Conservation (phyloP, 2,888 invertebrate species). For the Rhingia campestris region DNA sequence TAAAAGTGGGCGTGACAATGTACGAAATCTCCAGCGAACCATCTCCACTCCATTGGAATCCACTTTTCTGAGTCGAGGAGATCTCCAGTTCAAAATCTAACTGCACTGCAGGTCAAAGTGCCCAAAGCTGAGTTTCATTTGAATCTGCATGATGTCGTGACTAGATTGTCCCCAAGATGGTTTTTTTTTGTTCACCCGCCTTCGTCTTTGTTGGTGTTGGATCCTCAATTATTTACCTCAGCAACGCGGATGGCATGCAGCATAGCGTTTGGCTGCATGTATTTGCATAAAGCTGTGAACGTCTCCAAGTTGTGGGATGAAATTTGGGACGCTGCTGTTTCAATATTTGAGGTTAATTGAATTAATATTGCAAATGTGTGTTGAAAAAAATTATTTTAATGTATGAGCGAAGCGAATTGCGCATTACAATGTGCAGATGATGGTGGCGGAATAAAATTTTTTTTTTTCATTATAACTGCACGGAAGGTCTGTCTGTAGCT, state of each 20-base stretch:
- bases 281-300: conserved; percentile 33
- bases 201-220: background rate
- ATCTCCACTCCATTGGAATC: conserved; percentile 48
- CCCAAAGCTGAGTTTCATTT: conserved; percentile 38
- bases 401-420: no score
- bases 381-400: background rate
- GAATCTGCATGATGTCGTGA: conserved; percentile 53
- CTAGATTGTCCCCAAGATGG: conserved; percentile 58
- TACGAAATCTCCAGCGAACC: conserved; percentile 13
- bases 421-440: no score
- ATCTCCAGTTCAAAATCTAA: conserved; percentile 57
- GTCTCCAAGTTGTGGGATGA: background rate
- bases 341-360: conserved; percentile 49
- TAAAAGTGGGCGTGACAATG: conserved; percentile 44
- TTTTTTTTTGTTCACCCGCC: conserved; percentile 2
- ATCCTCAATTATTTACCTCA: background rate
- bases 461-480: no score
- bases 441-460: no score
- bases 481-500: no score
- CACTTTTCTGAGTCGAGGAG: conserved; percentile 28
- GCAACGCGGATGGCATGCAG: background rate
- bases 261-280: background rate
- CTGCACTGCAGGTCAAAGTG: conserved; percentile 42
- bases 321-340: conserved; percentile 26
- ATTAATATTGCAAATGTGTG: conserved; percentile 3